Evolutionary conservation across 2,113 vertebrate species (phyloP).

Genomic region (Lepus americanus): DNA sequence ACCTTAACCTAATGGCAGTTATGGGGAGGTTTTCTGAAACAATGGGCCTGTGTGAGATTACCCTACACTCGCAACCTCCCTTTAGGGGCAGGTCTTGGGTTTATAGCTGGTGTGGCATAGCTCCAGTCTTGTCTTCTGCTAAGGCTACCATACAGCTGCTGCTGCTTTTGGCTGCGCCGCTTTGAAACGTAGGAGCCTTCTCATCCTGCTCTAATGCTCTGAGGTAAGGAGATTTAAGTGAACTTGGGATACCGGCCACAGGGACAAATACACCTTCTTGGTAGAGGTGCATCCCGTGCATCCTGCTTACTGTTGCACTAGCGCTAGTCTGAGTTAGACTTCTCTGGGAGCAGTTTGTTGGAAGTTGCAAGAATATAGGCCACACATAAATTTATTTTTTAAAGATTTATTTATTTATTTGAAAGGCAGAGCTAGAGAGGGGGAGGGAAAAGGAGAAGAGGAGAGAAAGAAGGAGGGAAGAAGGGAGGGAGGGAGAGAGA

Average conservation of each 20-base stretch:
- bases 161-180: background rate
- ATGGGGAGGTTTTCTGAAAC: background rate
- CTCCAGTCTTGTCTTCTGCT: background rate
- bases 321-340: background rate
- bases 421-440: no score
- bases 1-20: background rate
- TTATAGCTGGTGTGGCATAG: background rate
- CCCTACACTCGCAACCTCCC: no score
- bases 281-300: background rate
- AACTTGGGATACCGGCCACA: background rate
- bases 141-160: background rate
- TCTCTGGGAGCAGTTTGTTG: slow-evolving; percentile 1
- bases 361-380: background rate
- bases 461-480: no score
- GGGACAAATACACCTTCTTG: background rate
- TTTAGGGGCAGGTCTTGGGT: background rate
- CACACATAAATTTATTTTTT: no score
- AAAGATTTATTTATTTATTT: no score
- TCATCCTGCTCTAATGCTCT: background rate
- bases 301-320: background rate
- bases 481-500: no score
- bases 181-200: background rate
- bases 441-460: no score
- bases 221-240: background rate
- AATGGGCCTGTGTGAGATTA: background rate